Evolutionary conservation across 2,113 vertebrate genomes (phyloP), one percentile per base, ranked within the genome.

Genomic region (Daboia siamensis): DNA sequence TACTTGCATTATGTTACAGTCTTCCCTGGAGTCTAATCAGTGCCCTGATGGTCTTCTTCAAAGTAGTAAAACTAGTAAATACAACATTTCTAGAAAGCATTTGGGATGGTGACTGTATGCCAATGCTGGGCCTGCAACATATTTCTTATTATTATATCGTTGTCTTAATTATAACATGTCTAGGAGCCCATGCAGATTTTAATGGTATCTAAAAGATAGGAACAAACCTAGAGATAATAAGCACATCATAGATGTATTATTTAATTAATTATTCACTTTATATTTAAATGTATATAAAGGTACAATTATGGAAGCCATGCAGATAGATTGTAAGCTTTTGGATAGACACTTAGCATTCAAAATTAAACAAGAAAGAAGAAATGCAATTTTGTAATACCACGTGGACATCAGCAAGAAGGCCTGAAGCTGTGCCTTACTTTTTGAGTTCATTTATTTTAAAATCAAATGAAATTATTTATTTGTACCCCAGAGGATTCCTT

Each of bases 231-330:
- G 17, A 80, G 74, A 44, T 44, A 80, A 80, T 44, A 80, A 80
- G 39, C 74, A 44, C 33, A 44, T 80, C 17, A 44, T 39, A 44
- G 74, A 80, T 80, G 74, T 44, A 80, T 80, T 21, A 80, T 80
- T 44, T 80, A 80, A 17, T 80, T 44, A 80, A 17, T 80, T 80
- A 80, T 80, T 80, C 33, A 80, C 5, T 80, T 80, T 44, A 80
- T 80, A 80, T 44, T 44, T 80, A 80, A 9, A 80, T 39, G 1
- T 44, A 80, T 80, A 97, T 99, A 94, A 99, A 99, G 99, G 99
- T 99, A 96, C 3, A 89, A 1, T 54, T 2, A 0, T 61, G 55
- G n/a, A 59, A 86, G n/a, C 56, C 48, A 54, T 33, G 87, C 9
- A n/a, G 52, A 52, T 89, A 56, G 33, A 33, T 57, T 84, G 23